Evolutionary conservation across 2,797 vertebrate genomes (phyloP).

Genomic region (Triplophysa bombifrons): DNA sequence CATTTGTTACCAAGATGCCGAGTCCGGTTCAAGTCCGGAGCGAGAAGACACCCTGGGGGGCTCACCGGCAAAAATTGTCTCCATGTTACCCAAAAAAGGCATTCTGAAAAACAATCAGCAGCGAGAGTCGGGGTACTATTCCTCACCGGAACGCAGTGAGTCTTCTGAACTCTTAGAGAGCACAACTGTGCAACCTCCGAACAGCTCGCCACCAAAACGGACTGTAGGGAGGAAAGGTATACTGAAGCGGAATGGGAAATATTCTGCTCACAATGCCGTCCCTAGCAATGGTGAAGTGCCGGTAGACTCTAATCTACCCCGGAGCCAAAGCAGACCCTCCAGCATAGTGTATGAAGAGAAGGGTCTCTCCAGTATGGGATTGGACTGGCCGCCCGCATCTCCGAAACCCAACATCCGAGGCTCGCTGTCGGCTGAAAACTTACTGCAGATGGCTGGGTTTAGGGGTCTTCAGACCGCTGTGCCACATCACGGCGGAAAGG

Average conservation of each 20-base stretch:
- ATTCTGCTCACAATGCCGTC: constrained; percentile 76
- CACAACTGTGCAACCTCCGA: constrained; percentile 48
- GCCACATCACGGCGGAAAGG: constrained; percentile 85
- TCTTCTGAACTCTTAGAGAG: constrained; percentile 52
- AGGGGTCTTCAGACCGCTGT: constrained; percentile 86
- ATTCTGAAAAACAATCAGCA: constrained; percentile 82
- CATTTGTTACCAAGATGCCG: constrained; percentile 73
- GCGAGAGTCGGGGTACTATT: constrained; percentile 72
- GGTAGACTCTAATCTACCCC: constrained; percentile 43
- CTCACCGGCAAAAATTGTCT: constrained; percentile 67
- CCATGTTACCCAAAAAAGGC: constrained; percentile 82
- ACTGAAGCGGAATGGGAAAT: constrained; percentile 83
- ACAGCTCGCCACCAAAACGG: constrained; percentile 66
- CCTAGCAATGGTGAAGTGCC: constrained; percentile 52
- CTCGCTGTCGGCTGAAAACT: constrained; percentile 94
- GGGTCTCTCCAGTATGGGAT: constrained; percentile 78
- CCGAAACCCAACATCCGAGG: constrained; percentile 86
- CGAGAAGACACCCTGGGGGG: constrained; percentile 69
- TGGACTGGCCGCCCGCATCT: constrained; percentile 87
- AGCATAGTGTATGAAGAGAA: constrained; percentile 81
- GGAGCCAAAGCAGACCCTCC: constrained; percentile 73
- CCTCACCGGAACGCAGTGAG: constrained; percentile 69
- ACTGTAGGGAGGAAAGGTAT: constrained; percentile 80
- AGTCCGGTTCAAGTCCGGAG: constrained; percentile 66
- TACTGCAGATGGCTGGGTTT: constrained; percentile 93